phyloP scores from a whole-genome alignment of 2,888 invertebrate genomes.

The Caenorhabditis afra region DNA sequence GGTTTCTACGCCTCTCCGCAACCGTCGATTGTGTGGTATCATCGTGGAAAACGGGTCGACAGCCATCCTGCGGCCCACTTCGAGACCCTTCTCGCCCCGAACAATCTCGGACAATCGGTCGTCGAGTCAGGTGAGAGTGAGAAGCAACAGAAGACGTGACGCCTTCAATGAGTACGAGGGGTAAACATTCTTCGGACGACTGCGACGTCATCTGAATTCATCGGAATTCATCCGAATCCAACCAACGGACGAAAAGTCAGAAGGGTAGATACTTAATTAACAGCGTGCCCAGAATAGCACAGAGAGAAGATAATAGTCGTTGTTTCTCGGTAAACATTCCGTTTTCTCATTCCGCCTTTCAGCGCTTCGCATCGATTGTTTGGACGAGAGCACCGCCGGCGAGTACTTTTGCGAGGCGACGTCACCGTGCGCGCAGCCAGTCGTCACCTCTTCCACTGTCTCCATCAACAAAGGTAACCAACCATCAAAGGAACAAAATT shows the following conservation, averaged over 20 bases:
- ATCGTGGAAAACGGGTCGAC: conserved; percentile 55
- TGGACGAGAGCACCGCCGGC: conserved; percentile 58
- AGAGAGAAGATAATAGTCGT: background rate
- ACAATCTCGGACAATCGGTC: conserved; percentile 55
- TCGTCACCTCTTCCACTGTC: conserved; percentile 48
- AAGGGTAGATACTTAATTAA: too few species aligned
- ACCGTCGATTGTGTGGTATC: conserved; percentile 60
- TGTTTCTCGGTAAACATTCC: background rate
- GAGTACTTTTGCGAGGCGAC: conserved; percentile 65
- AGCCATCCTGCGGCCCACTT: conserved; percentile 49
- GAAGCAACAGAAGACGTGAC: too few species aligned
- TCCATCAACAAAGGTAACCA: conserved; percentile 32
- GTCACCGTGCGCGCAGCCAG: conserved; percentile 56
- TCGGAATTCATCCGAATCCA: too few species aligned
- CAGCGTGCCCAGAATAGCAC: conserved; percentile 15
- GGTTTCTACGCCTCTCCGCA: conserved; percentile 50
- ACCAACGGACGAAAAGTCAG: too few species aligned
- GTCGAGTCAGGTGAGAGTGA: conserved; percentile 45
- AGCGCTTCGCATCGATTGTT: conserved; percentile 57
- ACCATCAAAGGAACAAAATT: too few species aligned
- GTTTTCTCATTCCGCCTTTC: background rate
- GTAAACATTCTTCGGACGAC: background rate
- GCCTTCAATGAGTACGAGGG: background rate
- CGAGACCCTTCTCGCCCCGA: conserved; percentile 48
- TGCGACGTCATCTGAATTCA: too few species aligned